Conservation (phyloP, 2,797 vertebrate species). For the Spizella passerina region DNA sequence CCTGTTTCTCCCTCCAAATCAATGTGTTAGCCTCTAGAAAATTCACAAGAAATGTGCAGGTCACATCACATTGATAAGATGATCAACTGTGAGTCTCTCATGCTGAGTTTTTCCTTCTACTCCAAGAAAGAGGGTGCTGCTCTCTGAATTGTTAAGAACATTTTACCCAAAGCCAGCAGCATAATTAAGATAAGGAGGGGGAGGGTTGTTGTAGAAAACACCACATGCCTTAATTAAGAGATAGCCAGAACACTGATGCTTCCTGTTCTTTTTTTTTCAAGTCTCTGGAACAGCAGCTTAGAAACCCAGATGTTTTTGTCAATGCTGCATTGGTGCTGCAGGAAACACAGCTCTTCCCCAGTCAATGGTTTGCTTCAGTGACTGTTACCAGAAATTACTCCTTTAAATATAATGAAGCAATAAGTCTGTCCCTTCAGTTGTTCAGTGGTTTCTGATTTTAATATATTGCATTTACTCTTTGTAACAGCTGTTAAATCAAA, state of each 20-base stretch:
- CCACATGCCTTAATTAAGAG: conserved; percentile 25
- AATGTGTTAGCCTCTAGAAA: neutral
- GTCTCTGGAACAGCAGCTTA: neutral
- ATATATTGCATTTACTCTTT: neutral
- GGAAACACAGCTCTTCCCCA: neutral
- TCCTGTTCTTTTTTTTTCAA: neutral
- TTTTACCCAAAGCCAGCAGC: conserved; percentile 22
- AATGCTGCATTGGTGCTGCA: neutral
- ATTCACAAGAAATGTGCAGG: neutral
- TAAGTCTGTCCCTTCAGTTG: neutral
- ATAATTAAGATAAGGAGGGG: neutral
- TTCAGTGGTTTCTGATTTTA: neutral
- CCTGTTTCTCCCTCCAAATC: neutral
- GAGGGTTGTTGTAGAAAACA: neutral
- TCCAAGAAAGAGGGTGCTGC: neutral
- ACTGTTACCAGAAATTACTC: neutral
- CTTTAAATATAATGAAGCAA: neutral
- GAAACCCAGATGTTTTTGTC: neutral
- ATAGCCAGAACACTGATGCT: conserved; percentile 29
- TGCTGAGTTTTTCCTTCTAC: neutral
- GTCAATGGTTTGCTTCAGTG: neutral
- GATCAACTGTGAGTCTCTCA: neutral
- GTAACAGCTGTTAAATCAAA: neutral
- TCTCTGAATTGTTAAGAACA: neutral
- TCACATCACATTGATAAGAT: neutral